Conservation (phyloP, 30 jellyfish, hydroid and myxozoan species). For the Phacellophora camtschatica region DNA sequence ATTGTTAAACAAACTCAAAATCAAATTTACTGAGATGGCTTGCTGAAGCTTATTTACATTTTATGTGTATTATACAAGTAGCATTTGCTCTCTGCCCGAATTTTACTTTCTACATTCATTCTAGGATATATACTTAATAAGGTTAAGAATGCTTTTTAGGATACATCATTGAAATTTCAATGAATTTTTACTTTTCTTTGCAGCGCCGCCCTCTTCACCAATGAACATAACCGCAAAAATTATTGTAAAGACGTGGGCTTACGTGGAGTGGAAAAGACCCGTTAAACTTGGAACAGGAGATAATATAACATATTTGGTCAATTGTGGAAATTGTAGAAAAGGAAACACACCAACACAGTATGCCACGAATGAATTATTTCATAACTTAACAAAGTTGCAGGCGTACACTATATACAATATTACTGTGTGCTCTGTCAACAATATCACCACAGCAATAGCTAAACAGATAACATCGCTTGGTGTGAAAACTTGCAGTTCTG, state of each 20-base stretch:
- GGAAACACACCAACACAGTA: background rate
- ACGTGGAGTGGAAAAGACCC: conserved; percentile 8
- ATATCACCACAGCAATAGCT: background rate
- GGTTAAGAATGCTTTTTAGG: background rate
- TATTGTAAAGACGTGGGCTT: conserved; percentile 9
- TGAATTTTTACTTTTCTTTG: background rate
- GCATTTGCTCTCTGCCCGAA: no score
- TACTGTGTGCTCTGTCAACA: conserved; percentile 4
- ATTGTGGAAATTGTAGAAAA: background rate
- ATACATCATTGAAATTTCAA: background rate
- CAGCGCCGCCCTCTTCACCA: conserved; percentile 49
- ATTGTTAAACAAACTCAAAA: no score
- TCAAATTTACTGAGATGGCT: no score
- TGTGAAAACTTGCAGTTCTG: no score
- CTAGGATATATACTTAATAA: background rate
- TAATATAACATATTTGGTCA: background rate
- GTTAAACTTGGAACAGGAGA: conserved; percentile 22
- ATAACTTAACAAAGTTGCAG: background rate
- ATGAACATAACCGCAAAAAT: background rate
- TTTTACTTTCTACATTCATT: no score
- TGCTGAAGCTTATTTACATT: no score
- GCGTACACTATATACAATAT: background rate
- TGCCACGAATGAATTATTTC: background rate
- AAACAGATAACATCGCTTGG: no score
- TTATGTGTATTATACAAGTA: no score